Evolutionary conservation across 92 coral and sea anemone species (phyloP).

Genomic region (Heteractis magnifica): DNA sequence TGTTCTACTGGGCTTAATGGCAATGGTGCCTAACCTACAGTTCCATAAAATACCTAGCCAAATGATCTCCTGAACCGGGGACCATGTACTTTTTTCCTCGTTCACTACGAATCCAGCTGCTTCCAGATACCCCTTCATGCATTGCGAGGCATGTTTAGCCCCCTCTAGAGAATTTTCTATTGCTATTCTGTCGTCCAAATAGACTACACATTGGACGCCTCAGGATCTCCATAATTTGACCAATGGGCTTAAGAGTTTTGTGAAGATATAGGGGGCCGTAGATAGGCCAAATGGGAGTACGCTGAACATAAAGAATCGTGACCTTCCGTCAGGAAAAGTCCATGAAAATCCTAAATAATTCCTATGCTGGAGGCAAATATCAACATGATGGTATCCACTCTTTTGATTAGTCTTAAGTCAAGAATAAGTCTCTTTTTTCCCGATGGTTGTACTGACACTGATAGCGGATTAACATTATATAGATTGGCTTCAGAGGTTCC

Average conservation of each 20-base stretch:
- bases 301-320: constrained; percentile 20
- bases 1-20: constrained; percentile 2
- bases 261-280: constrained; percentile 35
- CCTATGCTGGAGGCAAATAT: constrained; percentile 27
- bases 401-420: constrained; percentile 33
- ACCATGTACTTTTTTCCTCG: constrained; percentile 33
- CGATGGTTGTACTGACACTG: constrained; percentile 32
- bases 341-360: neutral
- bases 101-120: constrained; percentile 8
- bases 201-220: constrained; percentile 41
- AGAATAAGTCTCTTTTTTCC: constrained; percentile 23
- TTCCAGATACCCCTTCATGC: constrained; percentile 21
- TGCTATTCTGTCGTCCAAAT: constrained; percentile 39
- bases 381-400: constrained; percentile 50
- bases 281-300: constrained; percentile 42
- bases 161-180: constrained; percentile 21
- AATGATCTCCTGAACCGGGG: constrained; percentile 20
- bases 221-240: constrained; percentile 31
- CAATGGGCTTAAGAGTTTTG: constrained; percentile 11
- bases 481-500: neutral
- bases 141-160: constrained; percentile 20
- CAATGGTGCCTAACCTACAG: neutral
- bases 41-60: constrained; percentile 46
- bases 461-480: constrained; percentile 29
- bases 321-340: constrained; percentile 17